Conservation (phyloP, 2,113 vertebrate genomes). For the Heliornis fulica region DNA sequence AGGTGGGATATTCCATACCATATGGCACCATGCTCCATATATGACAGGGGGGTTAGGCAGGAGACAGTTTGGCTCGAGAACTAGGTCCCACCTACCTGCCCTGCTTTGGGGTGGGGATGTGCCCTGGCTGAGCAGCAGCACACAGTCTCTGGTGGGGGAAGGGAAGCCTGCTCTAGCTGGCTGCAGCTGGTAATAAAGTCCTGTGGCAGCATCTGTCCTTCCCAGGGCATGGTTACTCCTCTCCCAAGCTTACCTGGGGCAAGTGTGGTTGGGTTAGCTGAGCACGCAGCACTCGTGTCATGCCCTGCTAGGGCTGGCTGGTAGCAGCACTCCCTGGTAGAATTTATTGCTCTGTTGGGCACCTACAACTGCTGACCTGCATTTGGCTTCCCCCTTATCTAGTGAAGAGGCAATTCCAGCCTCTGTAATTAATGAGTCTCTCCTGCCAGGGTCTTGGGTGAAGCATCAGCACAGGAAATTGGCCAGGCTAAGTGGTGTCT, state of each 20-base stretch:
- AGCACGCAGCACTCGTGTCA: not conserved
- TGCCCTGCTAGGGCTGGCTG: not conserved
- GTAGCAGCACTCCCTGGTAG: not conserved
- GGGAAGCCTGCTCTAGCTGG: not conserved
- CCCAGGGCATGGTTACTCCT: not conserved
- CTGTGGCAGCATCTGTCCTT: not conserved
- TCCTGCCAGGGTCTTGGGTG: not conserved
- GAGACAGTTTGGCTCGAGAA: too few species aligned
- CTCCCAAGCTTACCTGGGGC: not conserved
- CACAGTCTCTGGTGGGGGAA: rapidly evolving
- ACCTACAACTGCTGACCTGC: not conserved
- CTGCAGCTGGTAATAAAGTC: not conserved
- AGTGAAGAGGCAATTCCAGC: not conserved
- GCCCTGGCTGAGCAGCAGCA: rapidly evolving
- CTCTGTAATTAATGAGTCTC: slow-evolving; percentile 30
- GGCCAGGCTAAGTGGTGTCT: not conserved
- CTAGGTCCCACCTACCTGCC: not conserved
- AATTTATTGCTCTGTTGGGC: not conserved
- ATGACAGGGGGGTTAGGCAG: too few species aligned
- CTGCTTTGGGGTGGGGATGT: not conserved
- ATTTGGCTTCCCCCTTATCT: not conserved
- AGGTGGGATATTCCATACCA: too few species aligned
- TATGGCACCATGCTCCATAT: too few species aligned
- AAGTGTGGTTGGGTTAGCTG: not conserved
- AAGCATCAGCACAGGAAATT: slow-evolving; percentile 20